phyloP scores from a whole-genome alignment of 2,113 vertebrate species.

The Scopus umbretta region DNA sequence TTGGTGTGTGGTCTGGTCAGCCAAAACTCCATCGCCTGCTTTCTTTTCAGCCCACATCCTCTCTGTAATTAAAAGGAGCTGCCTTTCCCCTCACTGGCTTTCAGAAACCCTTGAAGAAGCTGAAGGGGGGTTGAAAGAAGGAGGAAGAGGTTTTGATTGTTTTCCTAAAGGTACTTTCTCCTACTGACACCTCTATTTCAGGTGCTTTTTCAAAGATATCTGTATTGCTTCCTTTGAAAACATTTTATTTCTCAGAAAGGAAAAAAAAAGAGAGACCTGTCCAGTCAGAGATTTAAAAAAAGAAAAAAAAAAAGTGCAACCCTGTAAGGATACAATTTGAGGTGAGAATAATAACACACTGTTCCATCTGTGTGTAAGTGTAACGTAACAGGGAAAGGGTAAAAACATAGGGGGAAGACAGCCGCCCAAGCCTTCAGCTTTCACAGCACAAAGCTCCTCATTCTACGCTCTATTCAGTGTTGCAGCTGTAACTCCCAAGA shows the following conservation, averaged over 20 bases:
- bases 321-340: neutral
- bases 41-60: constrained; percentile 17
- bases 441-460: neutral
- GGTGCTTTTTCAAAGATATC: neutral
- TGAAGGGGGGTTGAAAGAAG: neutral
- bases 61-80: neutral
- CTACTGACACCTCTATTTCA: neutral
- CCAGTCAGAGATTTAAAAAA: neutral
- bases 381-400: neutral
- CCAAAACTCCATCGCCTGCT: neutral
- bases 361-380: neutral
- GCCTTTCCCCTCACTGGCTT: neutral
- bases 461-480: too few species aligned
- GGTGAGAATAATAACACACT: neutral
- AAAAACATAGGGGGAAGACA: neutral
- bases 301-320: neutral
- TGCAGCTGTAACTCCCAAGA: neutral
- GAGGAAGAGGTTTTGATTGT: neutral
- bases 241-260: neutral
- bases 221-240: neutral
- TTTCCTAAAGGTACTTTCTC: neutral
- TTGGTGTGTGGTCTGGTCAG: neutral
- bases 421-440: neutral
- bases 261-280: neutral
- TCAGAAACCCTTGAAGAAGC: neutral